Evolutionary conservation across 1,140 invertebrate genomes (phyloP).

Genomic region (Galleria mellonella): DNA sequence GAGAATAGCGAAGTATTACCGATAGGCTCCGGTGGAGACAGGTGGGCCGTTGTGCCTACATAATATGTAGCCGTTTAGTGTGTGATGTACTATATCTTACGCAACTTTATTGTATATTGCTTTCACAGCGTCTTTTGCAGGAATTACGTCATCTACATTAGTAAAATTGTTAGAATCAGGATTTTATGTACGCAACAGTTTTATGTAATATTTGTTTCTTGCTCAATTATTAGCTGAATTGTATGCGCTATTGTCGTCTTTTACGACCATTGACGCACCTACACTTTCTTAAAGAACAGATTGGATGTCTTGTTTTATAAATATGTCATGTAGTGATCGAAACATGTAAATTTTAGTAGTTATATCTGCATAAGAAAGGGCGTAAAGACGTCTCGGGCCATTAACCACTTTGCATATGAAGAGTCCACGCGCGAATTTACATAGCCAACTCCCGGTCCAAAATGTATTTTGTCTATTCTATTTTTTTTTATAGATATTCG

Average conservation of each 20-base stretch:
- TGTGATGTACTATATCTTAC: too few species aligned
- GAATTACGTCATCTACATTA: conserved; percentile 7
- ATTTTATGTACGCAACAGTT: conserved; percentile 6
- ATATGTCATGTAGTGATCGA: conserved; percentile 8
- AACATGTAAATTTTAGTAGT: conserved; percentile 14
- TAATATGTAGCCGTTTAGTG: background rate
- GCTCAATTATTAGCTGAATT: conserved; percentile 10
- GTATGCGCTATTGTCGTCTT: background rate
- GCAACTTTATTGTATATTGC: too few species aligned
- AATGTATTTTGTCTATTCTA: conserved; percentile 42
- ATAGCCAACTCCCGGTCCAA: conserved; percentile 40
- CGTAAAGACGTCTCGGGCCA: conserved; percentile 27
- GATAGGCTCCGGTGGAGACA: conserved; percentile 29
- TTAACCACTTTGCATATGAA: conserved; percentile 60
- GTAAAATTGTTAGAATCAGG: conserved; percentile 9
- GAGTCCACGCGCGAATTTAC: conserved; percentile 64
- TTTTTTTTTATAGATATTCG: conserved; percentile 30
- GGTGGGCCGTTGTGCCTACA: conserved; percentile 19
- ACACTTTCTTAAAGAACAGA: background rate
- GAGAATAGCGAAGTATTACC: conserved; percentile 42
- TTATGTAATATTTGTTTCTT: conserved; percentile 12
- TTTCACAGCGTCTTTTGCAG: conserved; percentile 13
- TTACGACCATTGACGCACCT: conserved; percentile 1
- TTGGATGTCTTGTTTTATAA: conserved; percentile 4
- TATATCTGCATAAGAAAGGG: conserved; percentile 31